Percentiles rank a stretch among this genome's conserved stretches.
These are phyloP conservation scores for Oxyura jamaicensis DNA, from an alignment of 2,113 vertebrate genomes.

Conservation along the genomic window DNA sequence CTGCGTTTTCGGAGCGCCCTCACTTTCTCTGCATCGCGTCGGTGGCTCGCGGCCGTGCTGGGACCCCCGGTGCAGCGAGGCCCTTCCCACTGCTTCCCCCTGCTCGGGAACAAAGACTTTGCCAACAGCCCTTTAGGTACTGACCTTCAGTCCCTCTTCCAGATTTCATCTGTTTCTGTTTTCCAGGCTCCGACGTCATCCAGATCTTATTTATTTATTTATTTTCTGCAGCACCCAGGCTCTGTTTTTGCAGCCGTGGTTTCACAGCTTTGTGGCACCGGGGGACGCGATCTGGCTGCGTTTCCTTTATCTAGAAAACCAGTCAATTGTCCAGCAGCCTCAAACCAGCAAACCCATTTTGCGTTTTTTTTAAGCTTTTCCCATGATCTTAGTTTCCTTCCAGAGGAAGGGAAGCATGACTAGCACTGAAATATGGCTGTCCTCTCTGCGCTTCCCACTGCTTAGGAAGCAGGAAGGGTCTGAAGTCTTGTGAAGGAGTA, in stretches of 20 bases:
- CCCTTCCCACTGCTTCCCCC: not conserved
- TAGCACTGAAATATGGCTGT: accelerated
- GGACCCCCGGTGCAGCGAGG: accelerated
- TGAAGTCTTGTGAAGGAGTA: not conserved
- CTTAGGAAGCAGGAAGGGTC: constrained; percentile 31
- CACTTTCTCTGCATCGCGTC: accelerated
- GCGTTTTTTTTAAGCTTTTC: not conserved
- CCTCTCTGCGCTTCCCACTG: not conserved
- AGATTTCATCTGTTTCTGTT: not conserved
- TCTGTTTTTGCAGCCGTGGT: not conserved
- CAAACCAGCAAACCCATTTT: not conserved
- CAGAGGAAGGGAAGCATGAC: not conserved
- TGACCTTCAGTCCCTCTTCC: not conserved
- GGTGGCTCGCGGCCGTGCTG: accelerated
- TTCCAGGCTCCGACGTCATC: too few relatives aligned
- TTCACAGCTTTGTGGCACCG: not conserved
- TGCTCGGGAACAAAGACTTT: not conserved
- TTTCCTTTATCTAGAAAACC: not conserved
- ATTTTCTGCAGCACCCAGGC: not conserved
- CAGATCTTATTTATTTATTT: too few relatives aligned
- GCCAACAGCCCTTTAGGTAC: not conserved
- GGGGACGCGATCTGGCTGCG: not conserved
- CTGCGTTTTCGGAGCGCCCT: accelerated
- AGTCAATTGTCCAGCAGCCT: not conserved
- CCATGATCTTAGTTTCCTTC: not conserved